Conservation (phyloP, 1,140 invertebrate genomes). For the Drosophila seguyi region DNA sequence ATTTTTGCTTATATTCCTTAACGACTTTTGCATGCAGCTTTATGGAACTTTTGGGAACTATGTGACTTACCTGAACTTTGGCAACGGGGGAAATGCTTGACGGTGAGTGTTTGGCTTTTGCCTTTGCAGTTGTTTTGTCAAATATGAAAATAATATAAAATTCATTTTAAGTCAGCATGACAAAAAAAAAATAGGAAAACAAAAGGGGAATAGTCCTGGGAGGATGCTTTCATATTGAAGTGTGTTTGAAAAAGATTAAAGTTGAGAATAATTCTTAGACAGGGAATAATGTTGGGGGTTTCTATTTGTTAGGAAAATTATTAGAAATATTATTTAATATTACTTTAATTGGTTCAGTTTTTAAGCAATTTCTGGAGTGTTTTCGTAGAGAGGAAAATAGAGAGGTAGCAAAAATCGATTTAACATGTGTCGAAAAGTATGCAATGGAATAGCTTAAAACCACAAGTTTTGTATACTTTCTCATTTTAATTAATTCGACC, state of each 20-base stretch:
- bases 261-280: neutral
- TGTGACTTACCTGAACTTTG: constrained; percentile 37
- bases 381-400: neutral
- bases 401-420: neutral
- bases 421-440: neutral
- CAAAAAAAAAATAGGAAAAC: constrained; percentile 1
- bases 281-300: neutral
- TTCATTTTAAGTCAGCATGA: constrained; percentile 1
- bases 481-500: neutral
- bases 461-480: neutral
- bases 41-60: constrained; percentile 45
- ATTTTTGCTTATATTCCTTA: constrained; percentile 22
- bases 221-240: neutral
- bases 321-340: neutral
- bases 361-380: neutral
- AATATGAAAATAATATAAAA: constrained; percentile 26
- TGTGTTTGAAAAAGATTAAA: constrained; percentile 1
- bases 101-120: constrained; percentile 17
- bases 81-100: constrained; percentile 18
- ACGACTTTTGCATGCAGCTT: constrained; percentile 38
- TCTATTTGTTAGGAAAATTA: neutral
- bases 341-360: neutral
- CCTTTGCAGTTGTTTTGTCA: constrained; percentile 27
- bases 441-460: neutral
- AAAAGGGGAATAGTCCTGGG: neutral